Percentiles rank a stretch among this genome's conserved stretches.
phyloP scores from a whole-genome alignment of 1,140 invertebrate species.

The Eurytemora carolleeae region DNA sequence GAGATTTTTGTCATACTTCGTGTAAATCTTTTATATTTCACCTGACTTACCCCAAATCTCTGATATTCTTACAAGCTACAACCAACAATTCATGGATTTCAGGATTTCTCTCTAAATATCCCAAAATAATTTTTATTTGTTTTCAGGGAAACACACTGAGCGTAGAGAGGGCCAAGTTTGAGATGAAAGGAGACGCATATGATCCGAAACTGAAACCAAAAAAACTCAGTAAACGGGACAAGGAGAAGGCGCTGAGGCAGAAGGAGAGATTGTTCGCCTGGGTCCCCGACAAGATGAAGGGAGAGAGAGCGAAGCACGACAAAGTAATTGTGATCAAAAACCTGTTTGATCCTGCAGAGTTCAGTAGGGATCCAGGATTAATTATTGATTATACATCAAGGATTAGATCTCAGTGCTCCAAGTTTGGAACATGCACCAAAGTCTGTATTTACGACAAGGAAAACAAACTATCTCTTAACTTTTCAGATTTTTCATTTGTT shows the following conservation, averaged over 20 bases:
- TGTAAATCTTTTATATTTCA: no score
- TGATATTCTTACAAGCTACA: no score
- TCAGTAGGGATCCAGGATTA: conserved; percentile 65
- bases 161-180: conserved; percentile 82
- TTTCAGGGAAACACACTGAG: conserved; percentile 49
- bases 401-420: conserved; percentile 63
- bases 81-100: no score
- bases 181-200: conserved; percentile 72
- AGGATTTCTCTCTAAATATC: no score
- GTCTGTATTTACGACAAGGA: conserved; percentile 77
- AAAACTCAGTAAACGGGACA: conserved; percentile 68
- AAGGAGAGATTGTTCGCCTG: conserved; percentile 55
- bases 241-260: conserved; percentile 73
- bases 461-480: no score
- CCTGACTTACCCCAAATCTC: no score
- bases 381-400: conserved; percentile 51
- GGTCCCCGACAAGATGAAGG: conserved; percentile 22
- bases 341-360: conserved; percentile 70
- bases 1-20: no score
- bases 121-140: neutral
- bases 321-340: conserved; percentile 82
- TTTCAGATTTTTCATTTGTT: no score
- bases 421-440: conserved; percentile 80
- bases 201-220: conserved; percentile 84
- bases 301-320: conserved; percentile 65